These are phyloP conservation scores for Pogonognathellus flavescens DNA, from an alignment of 1,140 invertebrate genomes.

Conservation along the genomic window DNA sequence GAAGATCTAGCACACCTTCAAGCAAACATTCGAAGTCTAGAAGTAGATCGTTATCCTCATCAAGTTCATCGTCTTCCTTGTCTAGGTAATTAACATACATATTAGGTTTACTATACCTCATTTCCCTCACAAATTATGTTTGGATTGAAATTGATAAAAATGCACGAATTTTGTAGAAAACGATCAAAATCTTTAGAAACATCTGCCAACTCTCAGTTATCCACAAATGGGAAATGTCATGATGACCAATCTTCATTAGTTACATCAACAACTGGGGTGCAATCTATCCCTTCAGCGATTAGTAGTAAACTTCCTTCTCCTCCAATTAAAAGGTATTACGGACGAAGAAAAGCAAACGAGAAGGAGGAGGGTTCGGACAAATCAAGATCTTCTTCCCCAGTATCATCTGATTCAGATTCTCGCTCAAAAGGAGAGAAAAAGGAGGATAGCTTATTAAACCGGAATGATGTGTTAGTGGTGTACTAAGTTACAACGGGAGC, in stretches of 20 bases:
- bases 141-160: neutral
- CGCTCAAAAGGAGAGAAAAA: neutral
- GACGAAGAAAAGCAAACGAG: conserved; percentile 22
- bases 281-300: neutral
- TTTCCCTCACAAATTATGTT: neutral
- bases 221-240: conserved; percentile 1
- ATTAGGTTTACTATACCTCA: neutral
- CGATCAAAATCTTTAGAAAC: neutral
- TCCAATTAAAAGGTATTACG: conserved; percentile 62
- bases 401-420: conserved; percentile 47
- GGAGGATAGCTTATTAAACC: neutral
- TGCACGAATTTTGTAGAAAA: neutral
- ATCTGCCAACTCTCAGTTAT: neutral
- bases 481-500: neutral
- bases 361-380: conserved; percentile 26
- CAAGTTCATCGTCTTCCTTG: neutral
- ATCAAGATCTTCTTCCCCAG: conserved; percentile 33
- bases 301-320: conserved; percentile 51
- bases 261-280: neutral
- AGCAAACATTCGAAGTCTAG: neutral
- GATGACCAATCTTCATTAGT: neutral
- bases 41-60: conserved; percentile 40
- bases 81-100: neutral
- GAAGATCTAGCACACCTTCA: conserved; percentile 14
- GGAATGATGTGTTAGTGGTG: conserved; percentile 22